These are phyloP conservation scores for Charadrius vociferus DNA, from an alignment of 2,113 vertebrate genomes.

Conservation along the genomic window DNA sequence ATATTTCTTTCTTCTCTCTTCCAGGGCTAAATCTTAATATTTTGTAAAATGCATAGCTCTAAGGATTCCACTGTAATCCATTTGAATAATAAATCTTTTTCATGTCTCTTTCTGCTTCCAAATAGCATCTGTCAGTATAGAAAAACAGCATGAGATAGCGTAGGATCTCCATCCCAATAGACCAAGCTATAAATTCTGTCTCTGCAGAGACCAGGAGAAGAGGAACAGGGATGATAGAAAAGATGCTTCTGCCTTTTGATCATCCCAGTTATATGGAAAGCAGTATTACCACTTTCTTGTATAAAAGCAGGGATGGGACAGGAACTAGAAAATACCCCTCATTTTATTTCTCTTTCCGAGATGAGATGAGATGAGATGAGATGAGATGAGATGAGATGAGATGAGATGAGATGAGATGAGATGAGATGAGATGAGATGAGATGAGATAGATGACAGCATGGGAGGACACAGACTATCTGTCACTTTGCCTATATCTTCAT, in stretches of 20 bases:
- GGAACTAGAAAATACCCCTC: background rate
- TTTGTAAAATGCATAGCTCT: background rate
- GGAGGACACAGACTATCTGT: background rate
- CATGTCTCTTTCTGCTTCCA: background rate
- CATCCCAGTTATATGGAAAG: background rate
- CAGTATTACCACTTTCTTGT: background rate
- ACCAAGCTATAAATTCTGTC: background rate
- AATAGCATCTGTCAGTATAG: background rate
- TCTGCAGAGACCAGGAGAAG: background rate
- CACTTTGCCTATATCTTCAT: background rate
- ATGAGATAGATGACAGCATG: background rate
- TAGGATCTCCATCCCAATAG: background rate
- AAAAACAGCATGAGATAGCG: background rate
- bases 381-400: background rate
- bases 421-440: background rate
- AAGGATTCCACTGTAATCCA: background rate
- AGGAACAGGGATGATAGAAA: background rate
- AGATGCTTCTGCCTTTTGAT: background rate
- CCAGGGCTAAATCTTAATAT: background rate
- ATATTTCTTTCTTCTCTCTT: background rate
- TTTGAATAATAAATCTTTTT: background rate
- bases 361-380: background rate
- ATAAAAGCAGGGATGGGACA: background rate
- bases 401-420: background rate
- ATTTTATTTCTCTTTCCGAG: background rate